Percentiles rank a stretch among this genome's conserved stretches.
phyloP scores from a whole-genome alignment of 2,113 vertebrate species.

The Picathartes gymnocephalus region DNA sequence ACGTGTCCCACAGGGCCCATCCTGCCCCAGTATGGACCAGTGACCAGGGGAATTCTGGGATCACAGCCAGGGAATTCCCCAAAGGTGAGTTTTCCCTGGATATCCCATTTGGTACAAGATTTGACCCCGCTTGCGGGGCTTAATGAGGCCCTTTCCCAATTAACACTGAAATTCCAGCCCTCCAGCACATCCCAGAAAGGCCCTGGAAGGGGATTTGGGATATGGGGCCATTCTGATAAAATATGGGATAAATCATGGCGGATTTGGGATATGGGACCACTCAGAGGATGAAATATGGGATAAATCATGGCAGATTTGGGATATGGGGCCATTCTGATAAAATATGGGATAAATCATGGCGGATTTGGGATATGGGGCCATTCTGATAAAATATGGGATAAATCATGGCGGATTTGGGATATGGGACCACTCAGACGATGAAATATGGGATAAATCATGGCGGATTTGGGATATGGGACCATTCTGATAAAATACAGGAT shows the following conservation, averaged over 20 bases:
- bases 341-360: background rate
- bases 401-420: rapidly evolving
- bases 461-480: background rate
- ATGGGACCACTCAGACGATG: no score
- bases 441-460: background rate
- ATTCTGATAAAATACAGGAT: background rate
- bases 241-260: background rate
- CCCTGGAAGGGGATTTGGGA: background rate
- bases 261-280: background rate
- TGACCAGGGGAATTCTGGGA: background rate
- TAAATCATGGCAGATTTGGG: background rate
- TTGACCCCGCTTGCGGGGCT: rapidly evolving
- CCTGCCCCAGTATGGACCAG: no score
- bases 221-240: background rate
- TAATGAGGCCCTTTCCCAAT: background rate
- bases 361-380: background rate
- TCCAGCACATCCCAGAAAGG: background rate
- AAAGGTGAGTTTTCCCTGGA: background rate
- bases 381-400: background rate
- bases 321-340: background rate
- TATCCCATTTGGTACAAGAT: background rate
- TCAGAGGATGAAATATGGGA: background rate
- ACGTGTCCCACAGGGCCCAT: rapidly evolving
- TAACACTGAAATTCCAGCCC: background rate
- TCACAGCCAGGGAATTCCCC: background rate